Evolutionary conservation across 2,888 invertebrate genomes (phyloP).

Genomic region (Tachina lurida): DNA sequence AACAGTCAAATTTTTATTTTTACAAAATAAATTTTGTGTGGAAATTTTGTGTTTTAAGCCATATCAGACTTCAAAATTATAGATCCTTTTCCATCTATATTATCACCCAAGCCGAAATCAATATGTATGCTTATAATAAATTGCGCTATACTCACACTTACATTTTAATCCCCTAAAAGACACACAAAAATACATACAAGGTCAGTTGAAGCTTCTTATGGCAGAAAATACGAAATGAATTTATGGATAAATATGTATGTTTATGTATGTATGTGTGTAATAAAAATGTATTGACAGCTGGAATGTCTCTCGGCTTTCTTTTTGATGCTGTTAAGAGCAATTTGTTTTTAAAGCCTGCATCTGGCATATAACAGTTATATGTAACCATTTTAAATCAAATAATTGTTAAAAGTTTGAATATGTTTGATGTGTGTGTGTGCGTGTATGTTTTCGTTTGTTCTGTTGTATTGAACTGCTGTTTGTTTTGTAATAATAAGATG

Average conservation of each 20-base stretch:
- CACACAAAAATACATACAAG: conserved; percentile 5
- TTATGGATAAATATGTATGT: not conserved
- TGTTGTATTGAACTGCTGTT: too few species aligned
- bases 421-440: too few species aligned
- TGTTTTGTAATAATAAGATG: too few species aligned
- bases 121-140: not conserved
- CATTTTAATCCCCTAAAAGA: not conserved
- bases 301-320: conserved; percentile 9
- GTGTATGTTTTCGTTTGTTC: too few species aligned
- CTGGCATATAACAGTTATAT: not conserved
- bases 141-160: not conserved
- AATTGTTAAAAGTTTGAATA: too few species aligned
- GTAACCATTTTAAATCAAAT: not conserved
- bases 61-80: not conserved
- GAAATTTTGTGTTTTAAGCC: too few species aligned
- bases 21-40: too few species aligned
- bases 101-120: not conserved
- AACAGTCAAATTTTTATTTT: too few species aligned
- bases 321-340: conserved; percentile 9
- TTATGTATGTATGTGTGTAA: not conserved
- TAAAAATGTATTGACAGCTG: not conserved
- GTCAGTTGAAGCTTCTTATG: conserved; percentile 22
- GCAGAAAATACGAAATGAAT: not conserved
- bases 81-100: not conserved
- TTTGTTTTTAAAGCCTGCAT: not conserved